These are phyloP conservation scores for Galaxea fascicularis DNA, from an alignment of 92 coral and sea anemone genomes.

Conservation along the genomic window DNA sequence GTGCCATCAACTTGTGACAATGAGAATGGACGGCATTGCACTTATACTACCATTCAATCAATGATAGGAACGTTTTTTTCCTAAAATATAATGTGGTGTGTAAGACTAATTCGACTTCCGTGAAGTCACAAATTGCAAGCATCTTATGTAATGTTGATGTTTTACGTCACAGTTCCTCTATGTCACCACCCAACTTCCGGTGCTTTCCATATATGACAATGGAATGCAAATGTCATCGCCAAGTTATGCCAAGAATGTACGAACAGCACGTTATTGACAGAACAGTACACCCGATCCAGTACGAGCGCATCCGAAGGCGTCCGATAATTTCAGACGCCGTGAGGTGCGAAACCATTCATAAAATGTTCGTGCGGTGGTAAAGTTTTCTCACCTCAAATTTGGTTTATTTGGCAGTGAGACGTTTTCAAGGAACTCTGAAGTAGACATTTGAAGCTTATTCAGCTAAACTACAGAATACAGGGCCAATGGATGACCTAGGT, in stretches of 20 bases:
- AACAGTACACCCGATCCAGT: conserved; percentile 50
- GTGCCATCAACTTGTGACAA: too few relatives aligned
- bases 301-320: conserved; percentile 69
- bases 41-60: too few relatives aligned
- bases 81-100: background rate
- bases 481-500: conserved; percentile 90
- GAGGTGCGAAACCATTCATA: conserved; percentile 19
- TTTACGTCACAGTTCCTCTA: conserved; percentile 1
- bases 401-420: background rate
- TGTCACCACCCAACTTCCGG: conserved; percentile 65
- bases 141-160: background rate
- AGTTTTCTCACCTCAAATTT: background rate
- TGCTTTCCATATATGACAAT: conserved; percentile 65
- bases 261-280: conserved; percentile 69
- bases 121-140: background rate
- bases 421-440: background rate
- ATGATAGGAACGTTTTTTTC: too few relatives aligned
- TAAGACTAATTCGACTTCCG: background rate
- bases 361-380: background rate
- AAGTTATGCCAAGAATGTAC: conserved; percentile 40
- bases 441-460: background rate
- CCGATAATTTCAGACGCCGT: conserved; percentile 58
- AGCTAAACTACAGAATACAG: conserved; percentile 5
- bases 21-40: too few relatives aligned
- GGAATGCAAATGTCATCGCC: conserved; percentile 68